Conservation (phyloP, 2,888 invertebrate genomes). For the Tholera decimalis region DNA sequence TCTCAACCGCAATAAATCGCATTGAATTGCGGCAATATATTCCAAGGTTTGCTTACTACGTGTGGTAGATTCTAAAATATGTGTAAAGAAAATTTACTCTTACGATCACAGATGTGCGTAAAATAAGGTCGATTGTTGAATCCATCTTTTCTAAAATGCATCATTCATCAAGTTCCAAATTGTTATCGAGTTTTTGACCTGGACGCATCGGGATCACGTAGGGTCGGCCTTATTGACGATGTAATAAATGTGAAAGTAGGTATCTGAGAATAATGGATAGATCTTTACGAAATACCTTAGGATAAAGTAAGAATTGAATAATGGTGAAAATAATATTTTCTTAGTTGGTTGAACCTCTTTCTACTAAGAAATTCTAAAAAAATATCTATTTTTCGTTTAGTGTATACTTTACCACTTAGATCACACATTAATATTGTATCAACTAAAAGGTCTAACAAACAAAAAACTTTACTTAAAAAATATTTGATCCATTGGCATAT, state of each 20-base stretch:
- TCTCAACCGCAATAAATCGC: constrained; percentile 71
- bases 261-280: constrained; percentile 22
- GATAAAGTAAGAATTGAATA: constrained; percentile 21
- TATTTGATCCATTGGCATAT: constrained; percentile 49
- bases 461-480: constrained; percentile 25
- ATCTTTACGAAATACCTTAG: constrained; percentile 3
- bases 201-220: constrained; percentile 27
- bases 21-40: constrained; percentile 74
- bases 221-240: constrained; percentile 24
- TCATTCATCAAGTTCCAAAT: constrained; percentile 38
- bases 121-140: constrained; percentile 40
- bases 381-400: no score
- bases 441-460: constrained; percentile 2
- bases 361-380: no score
- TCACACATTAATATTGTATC: no score
- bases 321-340: not conserved
- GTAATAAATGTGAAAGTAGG: constrained; percentile 31
- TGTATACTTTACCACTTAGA: not conserved
- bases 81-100: constrained; percentile 71
- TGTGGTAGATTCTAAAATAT: constrained; percentile 76
- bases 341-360: not conserved
- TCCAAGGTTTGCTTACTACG: constrained; percentile 74
- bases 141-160: constrained; percentile 31
- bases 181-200: constrained; percentile 43
- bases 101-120: constrained; percentile 54